Base-by-base conservation (phyloP, 2,113 vertebrate genomes). In the Poecilia latipinna region DNA sequence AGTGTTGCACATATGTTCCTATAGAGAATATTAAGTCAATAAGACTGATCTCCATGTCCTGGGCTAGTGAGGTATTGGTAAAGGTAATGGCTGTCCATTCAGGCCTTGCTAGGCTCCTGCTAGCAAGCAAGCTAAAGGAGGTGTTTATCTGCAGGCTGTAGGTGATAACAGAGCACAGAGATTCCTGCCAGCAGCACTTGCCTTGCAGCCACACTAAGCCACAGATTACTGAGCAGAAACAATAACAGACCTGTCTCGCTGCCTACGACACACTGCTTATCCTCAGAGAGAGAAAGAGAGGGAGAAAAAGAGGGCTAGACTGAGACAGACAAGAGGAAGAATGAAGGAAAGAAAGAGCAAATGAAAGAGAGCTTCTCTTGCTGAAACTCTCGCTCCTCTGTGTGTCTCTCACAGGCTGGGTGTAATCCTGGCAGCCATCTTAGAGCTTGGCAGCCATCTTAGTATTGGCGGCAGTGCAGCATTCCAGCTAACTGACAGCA, bases 401-500 rank as follows among this genome's bases (percentile, higher is more conserved):
- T 86, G 84, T 77, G 84, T 89, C 84, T 91, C 87, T 92, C 85
- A 68, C 89, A 86, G 82, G 83, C 89, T 83, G 88, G 83, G 88
- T 92, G 94, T 94, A 94, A 93, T 95, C 89, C 96, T 96, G 96
- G 96, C 97, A 96, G 97, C 97, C 96, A 97, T 97, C 86, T 97
- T 97, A 97, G 94, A 90, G 93, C 95, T 97, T 97, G 96, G 96
- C 97, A 97, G 96, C 97, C 97, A 97, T 97, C 94, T 97, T 97
- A 97, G 87, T 91, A 94, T 93, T 94, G 95, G 95, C 94, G 94
- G 95, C 92, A 92, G 91, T 91, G 88, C 92, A 91, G 91, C 93
- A 94, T 93, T 92, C 94, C 94, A 92, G 87, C 90, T 94, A 91
- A 94, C 93, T 94, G 90, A 94, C 92, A 91, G 92, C 92, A 90